These are phyloP conservation scores for Pherbina coryleti DNA, from an alignment of 2,888 invertebrate species.

Conservation along the genomic window DNA sequence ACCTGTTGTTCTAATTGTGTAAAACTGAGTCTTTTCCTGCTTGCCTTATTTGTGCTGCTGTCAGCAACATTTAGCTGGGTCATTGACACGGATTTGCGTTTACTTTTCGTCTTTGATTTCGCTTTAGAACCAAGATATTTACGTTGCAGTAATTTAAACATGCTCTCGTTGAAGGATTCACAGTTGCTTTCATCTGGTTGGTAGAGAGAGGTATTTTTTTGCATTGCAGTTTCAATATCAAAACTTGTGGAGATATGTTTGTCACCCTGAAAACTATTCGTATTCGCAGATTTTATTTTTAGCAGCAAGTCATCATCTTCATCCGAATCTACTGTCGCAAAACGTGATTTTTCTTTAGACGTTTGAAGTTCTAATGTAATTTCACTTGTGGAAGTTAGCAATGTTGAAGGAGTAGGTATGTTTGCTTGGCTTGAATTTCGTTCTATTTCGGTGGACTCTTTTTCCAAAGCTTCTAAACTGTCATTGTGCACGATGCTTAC, in stretches of 20 bases:
- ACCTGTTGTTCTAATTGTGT: background rate
- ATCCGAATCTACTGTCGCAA: background rate
- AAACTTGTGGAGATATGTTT: slow-evolving; percentile 39
- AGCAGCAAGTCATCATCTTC: background rate
- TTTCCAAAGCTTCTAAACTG: no score
- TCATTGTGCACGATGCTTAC: background rate
- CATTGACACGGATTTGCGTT: slow-evolving; percentile 26
- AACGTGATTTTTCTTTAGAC: background rate
- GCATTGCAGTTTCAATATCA: slow-evolving; percentile 29
- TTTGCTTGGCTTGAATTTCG: no score
- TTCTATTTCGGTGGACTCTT: no score
- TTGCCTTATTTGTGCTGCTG: background rate
- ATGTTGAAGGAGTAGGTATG: no score
- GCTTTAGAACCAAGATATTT: background rate
- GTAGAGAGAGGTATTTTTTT: background rate
- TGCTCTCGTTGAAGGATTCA: background rate
- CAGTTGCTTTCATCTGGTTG: background rate
- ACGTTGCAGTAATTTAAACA: background rate
- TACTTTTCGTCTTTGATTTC: background rate
- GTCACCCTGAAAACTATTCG: slow-evolving; percentile 28
- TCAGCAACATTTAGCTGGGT: slow-evolving; percentile 11
- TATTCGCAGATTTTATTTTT: background rate
- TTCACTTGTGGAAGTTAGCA: background rate
- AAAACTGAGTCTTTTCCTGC: background rate
- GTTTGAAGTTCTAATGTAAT: slow-evolving; percentile 18